Base-by-base conservation (phyloP, 2,797 vertebrate genomes). In the Oreochromis mossambicus region DNA sequence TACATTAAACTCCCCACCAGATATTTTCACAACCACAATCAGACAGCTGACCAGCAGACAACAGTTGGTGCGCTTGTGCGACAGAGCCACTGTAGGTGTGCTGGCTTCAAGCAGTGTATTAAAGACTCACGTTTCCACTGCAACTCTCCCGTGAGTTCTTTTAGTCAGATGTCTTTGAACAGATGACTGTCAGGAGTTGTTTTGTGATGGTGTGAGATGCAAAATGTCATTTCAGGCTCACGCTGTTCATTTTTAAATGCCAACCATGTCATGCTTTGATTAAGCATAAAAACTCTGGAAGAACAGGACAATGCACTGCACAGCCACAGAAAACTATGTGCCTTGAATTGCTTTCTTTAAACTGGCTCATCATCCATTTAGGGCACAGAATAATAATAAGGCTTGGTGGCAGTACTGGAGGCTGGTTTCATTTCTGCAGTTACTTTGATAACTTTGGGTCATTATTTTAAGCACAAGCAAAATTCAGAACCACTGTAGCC, bases 1-100 rank as follows among this genome's bases (percentile, higher is more conserved):
- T 19, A 8, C 8, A 19, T 85, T 93, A 93, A 88, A 92, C 89
- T 87, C 90, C 92, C 93, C 92, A 1, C 92, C 92, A 93, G 92
- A 94, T 95, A 91, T 95, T 95, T 96, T 90, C 87, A 88, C 87
- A 94, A 81, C 84, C 86, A 56, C 87, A 84, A 90, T 93, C 90
- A 76, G 88, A 86, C 78, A 88, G 87, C 83, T 86, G 90, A 89
- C 87, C 91, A 86, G 85, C 83, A 58, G 84, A 83, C 73, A 81
- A 85, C 29, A 66, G 70, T 70, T 38, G 48, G 83, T 17, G 52
- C 81, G 82, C 88, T 91, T 88, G 48, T 29, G 34, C 75, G 21
- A 77, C 85, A 34, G 84, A 78, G 80, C 50, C 11, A 78, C 58
- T 66, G 56, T 58, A 81, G 68, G 86, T 77, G 80, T 84, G 46